These are phyloP conservation scores for Chlorodrepanis virens DNA, from an alignment of 2,113 vertebrate genomes.

Conservation along the genomic window DNA sequence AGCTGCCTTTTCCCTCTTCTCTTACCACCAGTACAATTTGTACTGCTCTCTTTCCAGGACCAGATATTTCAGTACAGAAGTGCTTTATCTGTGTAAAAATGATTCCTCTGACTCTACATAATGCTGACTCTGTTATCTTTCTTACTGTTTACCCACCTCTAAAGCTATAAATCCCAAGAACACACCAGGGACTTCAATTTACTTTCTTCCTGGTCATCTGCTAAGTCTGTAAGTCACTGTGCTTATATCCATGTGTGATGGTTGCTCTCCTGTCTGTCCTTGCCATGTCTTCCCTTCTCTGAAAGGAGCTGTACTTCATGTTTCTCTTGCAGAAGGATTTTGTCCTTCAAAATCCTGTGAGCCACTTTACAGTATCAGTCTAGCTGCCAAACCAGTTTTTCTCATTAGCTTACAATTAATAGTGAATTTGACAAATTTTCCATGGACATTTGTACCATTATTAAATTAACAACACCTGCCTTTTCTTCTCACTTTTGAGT, in stretches of 20 bases:
- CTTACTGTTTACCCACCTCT: not conserved
- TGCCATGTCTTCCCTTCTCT: not conserved
- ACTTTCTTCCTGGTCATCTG: not conserved
- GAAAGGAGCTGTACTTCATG: not conserved
- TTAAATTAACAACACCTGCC: not conserved
- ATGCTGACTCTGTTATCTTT: not conserved
- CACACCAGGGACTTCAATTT: not conserved
- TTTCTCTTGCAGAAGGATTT: not conserved
- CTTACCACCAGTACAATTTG: not conserved
- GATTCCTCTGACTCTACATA: not conserved
- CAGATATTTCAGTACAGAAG: not conserved
- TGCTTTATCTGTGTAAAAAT: not conserved
- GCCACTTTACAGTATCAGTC: not conserved
- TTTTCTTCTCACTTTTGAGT: not conserved
- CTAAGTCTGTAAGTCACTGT: not conserved
- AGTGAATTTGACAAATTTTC: not conserved
- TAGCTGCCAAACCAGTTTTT: not conserved
- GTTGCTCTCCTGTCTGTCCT: not conserved
- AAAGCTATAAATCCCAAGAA: conserved; percentile 13
- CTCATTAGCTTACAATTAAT: not conserved
- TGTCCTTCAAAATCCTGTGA: not conserved
- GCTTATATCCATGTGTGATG: not conserved
- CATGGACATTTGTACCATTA: not conserved
- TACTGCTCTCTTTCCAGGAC: not conserved
- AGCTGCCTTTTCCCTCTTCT: not conserved